These are phyloP conservation scores for Porites australiensis DNA, from an alignment of 64 coral and sea anemone genomes.

Conservation along the genomic window DNA sequence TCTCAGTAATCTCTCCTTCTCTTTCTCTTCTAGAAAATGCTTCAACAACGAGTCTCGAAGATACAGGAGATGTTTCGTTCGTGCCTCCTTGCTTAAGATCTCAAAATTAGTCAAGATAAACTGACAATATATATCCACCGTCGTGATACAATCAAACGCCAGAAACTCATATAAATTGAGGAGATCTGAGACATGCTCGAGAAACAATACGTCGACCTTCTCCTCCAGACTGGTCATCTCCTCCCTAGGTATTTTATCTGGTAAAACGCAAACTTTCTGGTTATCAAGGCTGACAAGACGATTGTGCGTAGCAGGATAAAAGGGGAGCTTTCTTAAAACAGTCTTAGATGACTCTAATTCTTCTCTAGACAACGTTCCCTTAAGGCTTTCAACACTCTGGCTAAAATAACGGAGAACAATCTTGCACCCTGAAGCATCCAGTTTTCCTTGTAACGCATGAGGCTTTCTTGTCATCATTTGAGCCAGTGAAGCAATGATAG, in stretches of 20 bases:
- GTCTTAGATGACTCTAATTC: too few species aligned
- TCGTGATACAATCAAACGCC: neutral
- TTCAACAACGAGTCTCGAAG: neutral
- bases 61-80: slow-evolving; percentile 39
- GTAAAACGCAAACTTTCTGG: neutral
- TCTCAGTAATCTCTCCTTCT: neutral
- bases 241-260: slow-evolving; percentile 17
- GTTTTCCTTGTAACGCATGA: neutral
- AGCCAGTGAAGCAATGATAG: slow-evolving; percentile 35
- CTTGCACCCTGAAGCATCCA: slow-evolving; percentile 2
- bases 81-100: slow-evolving; percentile 41
- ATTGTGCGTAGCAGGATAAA: slow-evolving; percentile 48
- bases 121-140: slow-evolving; percentile 38
- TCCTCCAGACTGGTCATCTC: slow-evolving; percentile 44
- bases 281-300: slow-evolving; percentile 2
- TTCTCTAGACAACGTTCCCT: neutral
- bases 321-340: slow-evolving; percentile 42
- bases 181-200: slow-evolving; percentile 15
- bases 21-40: neutral
- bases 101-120: slow-evolving; percentile 65
- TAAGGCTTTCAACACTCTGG: neutral
- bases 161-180: slow-evolving; percentile 4
- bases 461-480: neutral
- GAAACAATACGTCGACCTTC: slow-evolving; percentile 45
- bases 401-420: slow-evolving; percentile 49